A percentile compares a stretch with the other conserved stretches of the same genome.
Conservation (phyloP, 2,888 invertebrate species). For the Hoplodrina ambigua region DNA sequence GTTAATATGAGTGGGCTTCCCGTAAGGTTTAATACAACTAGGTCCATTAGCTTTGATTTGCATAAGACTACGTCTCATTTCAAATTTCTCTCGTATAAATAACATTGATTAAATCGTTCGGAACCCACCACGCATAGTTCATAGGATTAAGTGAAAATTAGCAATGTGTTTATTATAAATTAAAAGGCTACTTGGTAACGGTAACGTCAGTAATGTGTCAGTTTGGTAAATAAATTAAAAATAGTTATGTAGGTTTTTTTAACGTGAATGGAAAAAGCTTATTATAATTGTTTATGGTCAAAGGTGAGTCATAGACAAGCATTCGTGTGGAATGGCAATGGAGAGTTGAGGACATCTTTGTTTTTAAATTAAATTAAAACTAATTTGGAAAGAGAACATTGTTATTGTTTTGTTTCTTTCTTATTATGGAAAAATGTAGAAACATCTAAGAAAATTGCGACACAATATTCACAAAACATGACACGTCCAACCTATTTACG, state of each 20-base stretch:
- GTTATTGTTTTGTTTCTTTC: slow-evolving; percentile 46
- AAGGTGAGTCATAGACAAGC: slow-evolving; percentile 40
- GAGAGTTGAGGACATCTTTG: slow-evolving; percentile 19
- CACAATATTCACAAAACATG: slow-evolving; percentile 64
- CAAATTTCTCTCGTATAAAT: slow-evolving; percentile 76
- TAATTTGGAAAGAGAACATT: slow-evolving; percentile 31
- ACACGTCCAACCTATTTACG: slow-evolving; percentile 84
- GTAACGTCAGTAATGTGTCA: slow-evolving; percentile 65
- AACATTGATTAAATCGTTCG: slow-evolving; percentile 72
- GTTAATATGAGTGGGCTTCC: slow-evolving; percentile 71
- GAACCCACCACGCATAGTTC: slow-evolving; percentile 69
- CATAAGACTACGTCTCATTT: slow-evolving; percentile 80
- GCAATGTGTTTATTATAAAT: slow-evolving; percentile 78
- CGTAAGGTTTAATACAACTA: slow-evolving; percentile 73
- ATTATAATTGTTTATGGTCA: slow-evolving; percentile 52
- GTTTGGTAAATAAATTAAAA: slow-evolving; percentile 68
- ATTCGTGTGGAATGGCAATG: slow-evolving; percentile 17
- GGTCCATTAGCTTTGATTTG: slow-evolving; percentile 79
- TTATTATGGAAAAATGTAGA: slow-evolving; percentile 47
- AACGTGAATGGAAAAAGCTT: slow-evolving; percentile 50
- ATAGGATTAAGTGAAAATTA: slow-evolving; percentile 82
- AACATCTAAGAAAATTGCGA: slow-evolving; percentile 52
- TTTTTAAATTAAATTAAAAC: slow-evolving; percentile 10
- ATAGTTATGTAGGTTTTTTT: slow-evolving; percentile 40
- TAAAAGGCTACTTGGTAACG: slow-evolving; percentile 75